Conservation (phyloP, 2,797 vertebrate species). For the Cephalopachus bancanus region DNA sequence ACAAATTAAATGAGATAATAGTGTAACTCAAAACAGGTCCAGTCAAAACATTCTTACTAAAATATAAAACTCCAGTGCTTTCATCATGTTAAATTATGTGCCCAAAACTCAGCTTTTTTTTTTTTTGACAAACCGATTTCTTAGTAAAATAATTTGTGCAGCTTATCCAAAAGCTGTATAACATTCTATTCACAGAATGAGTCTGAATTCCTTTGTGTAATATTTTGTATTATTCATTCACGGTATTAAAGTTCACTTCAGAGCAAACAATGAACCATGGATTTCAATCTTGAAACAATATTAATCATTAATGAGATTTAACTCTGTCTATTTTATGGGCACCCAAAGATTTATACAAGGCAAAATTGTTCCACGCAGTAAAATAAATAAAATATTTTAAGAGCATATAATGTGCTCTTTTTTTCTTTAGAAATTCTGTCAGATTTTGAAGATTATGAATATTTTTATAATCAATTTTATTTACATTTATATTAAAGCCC, state of each 20-base stretch:
- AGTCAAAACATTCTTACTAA: background rate
- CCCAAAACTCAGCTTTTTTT: background rate
- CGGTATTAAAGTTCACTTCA: background rate
- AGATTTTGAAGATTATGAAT: background rate
- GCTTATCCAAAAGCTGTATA: background rate
- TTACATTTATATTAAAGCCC: background rate
- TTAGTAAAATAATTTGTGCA: background rate
- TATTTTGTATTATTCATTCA: conserved; percentile 64
- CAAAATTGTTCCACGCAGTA: background rate
- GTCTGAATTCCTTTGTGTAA: conserved; percentile 34
- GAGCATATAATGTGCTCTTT: background rate
- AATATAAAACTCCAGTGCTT: background rate
- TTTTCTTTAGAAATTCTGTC: conserved; percentile 23
- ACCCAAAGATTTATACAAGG: conserved; percentile 61
- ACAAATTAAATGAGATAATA: background rate
- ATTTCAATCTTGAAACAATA: conserved; percentile 42
- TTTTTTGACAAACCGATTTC: conserved; percentile 31
- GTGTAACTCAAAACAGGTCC: background rate
- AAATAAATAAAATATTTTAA: conserved; percentile 27
- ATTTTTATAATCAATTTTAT: background rate
- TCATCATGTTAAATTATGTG: background rate
- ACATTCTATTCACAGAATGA: background rate
- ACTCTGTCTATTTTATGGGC: conserved; percentile 2
- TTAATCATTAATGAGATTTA: conserved; percentile 43
- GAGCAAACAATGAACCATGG: conserved; percentile 64